A percentile compares a stretch with the other conserved stretches of the same genome.
phyloP scores from a whole-genome alignment of 2,888 invertebrate species.

The Nebria salina region DNA sequence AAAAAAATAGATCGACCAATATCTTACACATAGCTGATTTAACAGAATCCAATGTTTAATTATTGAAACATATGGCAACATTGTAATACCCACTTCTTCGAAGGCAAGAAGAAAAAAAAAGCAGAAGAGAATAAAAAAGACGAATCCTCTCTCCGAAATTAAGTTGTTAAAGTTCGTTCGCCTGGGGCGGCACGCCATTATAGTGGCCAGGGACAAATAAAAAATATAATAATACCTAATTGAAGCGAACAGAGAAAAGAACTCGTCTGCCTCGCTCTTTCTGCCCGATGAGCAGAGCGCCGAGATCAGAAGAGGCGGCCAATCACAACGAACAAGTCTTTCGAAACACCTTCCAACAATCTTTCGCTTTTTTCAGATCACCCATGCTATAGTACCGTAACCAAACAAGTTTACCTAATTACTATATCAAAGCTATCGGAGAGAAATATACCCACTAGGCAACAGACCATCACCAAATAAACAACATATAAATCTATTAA shows the following conservation, averaged over 20 bases:
- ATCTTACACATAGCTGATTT: too few species aligned
- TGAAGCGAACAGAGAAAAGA: constrained; percentile 48
- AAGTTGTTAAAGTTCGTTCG: constrained; percentile 53
- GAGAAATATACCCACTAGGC: not conserved
- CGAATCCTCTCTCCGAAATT: constrained; percentile 52
- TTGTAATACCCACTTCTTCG: constrained; percentile 31
- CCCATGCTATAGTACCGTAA: constrained; percentile 33
- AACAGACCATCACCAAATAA: not conserved
- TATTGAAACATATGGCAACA: constrained; percentile 38
- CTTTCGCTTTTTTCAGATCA: constrained; percentile 38
- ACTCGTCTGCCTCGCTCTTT: not conserved
- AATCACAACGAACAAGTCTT: constrained; percentile 37
- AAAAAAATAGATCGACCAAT: too few species aligned
- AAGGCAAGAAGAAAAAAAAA: constrained; percentile 9
- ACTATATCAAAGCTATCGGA: constrained; percentile 29
- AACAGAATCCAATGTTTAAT: too few species aligned
- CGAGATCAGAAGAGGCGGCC: constrained; percentile 38
- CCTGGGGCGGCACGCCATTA: constrained; percentile 53
- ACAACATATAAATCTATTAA: not conserved
- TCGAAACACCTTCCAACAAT: constrained; percentile 44
- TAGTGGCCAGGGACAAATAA: constrained; percentile 52
- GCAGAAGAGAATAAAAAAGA: constrained; percentile 50
- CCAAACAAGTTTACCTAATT: constrained; percentile 43
- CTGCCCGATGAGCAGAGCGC: not conserved
- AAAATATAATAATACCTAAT: constrained; percentile 56